A percentile compares a stretch with the other conserved stretches of the same genome.
phyloP scores from a whole-genome alignment of 2,888 invertebrate species.

The Xestoiulus laeticollis region DNA sequence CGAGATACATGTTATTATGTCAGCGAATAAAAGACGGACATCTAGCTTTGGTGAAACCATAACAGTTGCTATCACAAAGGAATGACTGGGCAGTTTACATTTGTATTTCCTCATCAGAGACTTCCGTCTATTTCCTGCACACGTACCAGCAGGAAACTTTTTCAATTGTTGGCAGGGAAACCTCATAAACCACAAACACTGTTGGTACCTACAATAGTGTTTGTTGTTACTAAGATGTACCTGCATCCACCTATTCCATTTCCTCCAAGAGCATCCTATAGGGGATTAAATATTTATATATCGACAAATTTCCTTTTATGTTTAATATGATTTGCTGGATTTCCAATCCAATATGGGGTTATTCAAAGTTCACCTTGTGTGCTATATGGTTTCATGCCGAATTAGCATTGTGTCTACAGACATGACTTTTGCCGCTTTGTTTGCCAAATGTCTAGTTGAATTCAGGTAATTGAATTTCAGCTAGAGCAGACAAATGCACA shows the following conservation, averaged over 20 bases:
- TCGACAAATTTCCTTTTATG: slow-evolving; percentile 14
- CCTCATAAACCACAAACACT: slow-evolving; percentile 41
- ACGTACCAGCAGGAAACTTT: slow-evolving; percentile 40
- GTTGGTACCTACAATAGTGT: slow-evolving; percentile 9
- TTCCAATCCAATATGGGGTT: neutral
- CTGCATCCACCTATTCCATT: neutral
- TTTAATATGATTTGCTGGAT: slow-evolving; percentile 17
- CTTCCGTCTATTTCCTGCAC: slow-evolving; percentile 30
- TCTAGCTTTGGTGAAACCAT: neutral
- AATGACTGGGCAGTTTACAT: slow-evolving; percentile 31
- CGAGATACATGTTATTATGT: neutral
- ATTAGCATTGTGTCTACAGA: slow-evolving; percentile 23
- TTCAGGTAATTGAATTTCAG: neutral
- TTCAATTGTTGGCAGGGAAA: slow-evolving; percentile 36
- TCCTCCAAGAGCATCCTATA: neutral
- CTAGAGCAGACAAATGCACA: neutral
- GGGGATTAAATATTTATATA: slow-evolving; percentile 25
- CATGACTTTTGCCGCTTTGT: neutral
- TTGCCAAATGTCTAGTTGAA: slow-evolving; percentile 18
- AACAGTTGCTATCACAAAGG: neutral
- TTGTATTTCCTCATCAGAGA: slow-evolving; percentile 38
- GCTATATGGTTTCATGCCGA: neutral
- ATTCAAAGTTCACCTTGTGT: neutral
- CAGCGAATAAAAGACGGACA: neutral
- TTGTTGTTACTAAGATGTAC: neutral